Conservation (phyloP, 2,888 invertebrate genomes). For the Lithosia quadra region DNA sequence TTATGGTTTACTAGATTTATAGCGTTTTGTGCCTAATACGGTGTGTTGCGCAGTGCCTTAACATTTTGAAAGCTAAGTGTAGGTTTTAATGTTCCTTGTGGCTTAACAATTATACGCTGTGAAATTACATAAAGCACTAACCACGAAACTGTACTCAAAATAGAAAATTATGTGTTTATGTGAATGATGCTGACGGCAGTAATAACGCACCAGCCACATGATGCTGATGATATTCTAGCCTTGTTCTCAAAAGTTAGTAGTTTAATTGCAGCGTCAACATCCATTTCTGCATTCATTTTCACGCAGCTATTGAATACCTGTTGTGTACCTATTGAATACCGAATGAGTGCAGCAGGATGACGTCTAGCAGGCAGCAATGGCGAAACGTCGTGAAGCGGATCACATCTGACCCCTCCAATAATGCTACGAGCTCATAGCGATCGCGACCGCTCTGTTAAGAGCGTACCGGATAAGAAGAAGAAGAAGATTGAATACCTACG, state of each 20-base stretch:
- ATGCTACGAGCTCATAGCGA: no score
- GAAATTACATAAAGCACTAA: conserved; percentile 24
- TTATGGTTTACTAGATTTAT: conserved; percentile 40
- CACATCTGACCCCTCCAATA: no score
- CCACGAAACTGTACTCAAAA: conserved; percentile 2
- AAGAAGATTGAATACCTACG: neutral
- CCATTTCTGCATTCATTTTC: neutral
- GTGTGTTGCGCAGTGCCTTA: conserved; percentile 20
- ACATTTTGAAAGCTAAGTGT: conserved; percentile 50
- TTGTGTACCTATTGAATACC: no score
- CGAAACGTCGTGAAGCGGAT: no score
- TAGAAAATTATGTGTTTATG: neutral
- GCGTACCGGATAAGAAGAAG: no score
- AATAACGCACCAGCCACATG: neutral
- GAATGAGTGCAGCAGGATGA: no score
- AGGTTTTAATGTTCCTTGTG: conserved; percentile 41
- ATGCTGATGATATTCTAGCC: neutral
- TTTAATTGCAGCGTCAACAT: neutral
- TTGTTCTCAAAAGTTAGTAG: neutral
- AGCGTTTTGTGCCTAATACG: conserved; percentile 34
- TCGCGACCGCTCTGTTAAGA: no score
- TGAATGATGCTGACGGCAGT: neutral
- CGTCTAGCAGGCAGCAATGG: no score
- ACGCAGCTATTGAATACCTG: neutral
- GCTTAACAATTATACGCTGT: conserved; percentile 40